Evolutionary conservation across 2,888 invertebrate species (phyloP).

Genomic region (Nemotelus pantherinus): DNA sequence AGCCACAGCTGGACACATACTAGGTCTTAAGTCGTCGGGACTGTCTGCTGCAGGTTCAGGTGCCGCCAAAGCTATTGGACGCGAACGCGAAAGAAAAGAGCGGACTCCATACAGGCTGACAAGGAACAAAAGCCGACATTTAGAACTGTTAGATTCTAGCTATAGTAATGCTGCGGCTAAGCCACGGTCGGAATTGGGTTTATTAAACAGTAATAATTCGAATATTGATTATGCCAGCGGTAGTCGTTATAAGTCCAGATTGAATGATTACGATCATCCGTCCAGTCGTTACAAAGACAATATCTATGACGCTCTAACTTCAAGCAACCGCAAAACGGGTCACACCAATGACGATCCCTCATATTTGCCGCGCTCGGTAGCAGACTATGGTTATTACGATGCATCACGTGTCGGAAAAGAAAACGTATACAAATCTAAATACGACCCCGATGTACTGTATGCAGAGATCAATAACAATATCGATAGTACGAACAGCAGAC

Average conservation of each 20-base stretch:
- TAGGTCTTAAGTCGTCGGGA: slow-evolving; percentile 60
- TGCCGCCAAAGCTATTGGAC: background rate
- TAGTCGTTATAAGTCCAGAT: slow-evolving; percentile 28
- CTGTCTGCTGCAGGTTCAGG: slow-evolving; percentile 45
- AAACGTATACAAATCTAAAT: slow-evolving; percentile 56
- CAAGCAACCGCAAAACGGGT: slow-evolving; percentile 53
- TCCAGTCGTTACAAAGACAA: slow-evolving; percentile 58
- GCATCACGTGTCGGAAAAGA: slow-evolving; percentile 55
- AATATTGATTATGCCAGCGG: slow-evolving; percentile 2
- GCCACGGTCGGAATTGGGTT: slow-evolving; percentile 52
- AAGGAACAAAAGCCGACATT: slow-evolving; percentile 59
- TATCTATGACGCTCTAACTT: slow-evolving; percentile 58
- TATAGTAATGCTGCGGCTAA: slow-evolving; percentile 56
- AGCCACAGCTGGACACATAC: slow-evolving; percentile 68
- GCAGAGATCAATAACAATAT: slow-evolving; percentile 54
- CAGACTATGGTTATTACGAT: slow-evolving; percentile 56
- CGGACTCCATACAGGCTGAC: slow-evolving; percentile 62
- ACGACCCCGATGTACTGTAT: slow-evolving; percentile 56
- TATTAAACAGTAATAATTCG: slow-evolving; percentile 58
- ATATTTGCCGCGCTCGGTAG: slow-evolving; percentile 51
- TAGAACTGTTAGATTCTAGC: slow-evolving; percentile 60
- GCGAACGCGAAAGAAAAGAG: slow-evolving; percentile 57
- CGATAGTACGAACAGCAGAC: slow-evolving; percentile 45
- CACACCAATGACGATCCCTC: slow-evolving; percentile 53
- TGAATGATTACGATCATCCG: slow-evolving; percentile 34